Percentiles rank a stretch among this genome's conserved stretches.
Evolutionary conservation across 1,140 invertebrate genomes (phyloP).

Genomic region (Drosophila kurseongensis): DNA sequence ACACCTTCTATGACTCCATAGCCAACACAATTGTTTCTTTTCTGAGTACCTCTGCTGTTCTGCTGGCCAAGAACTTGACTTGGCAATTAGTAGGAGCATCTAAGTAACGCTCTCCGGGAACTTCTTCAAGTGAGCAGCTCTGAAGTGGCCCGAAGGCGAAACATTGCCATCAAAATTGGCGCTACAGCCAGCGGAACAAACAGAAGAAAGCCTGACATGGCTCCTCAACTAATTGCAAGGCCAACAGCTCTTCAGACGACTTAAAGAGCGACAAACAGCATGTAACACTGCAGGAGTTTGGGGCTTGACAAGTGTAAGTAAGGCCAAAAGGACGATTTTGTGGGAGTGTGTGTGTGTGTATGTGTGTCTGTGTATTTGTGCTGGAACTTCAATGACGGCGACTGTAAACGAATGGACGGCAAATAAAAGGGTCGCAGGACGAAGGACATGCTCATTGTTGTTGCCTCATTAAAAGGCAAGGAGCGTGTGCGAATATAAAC

Average conservation of each 20-base stretch:
- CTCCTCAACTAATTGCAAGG: slow-evolving; percentile 74
- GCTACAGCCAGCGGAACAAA: slow-evolving; percentile 31
- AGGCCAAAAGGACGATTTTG: slow-evolving; percentile 18
- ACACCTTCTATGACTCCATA: neutral
- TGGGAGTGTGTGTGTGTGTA: neutral
- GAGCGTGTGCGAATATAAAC: slow-evolving; percentile 69
- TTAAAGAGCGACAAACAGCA: slow-evolving; percentile 63
- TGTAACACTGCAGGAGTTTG: slow-evolving; percentile 15
- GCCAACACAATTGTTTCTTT: neutral
- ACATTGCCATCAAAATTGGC: slow-evolving; percentile 44
- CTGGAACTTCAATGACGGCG: slow-evolving; percentile 36
- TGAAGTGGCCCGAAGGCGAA: slow-evolving; percentile 33
- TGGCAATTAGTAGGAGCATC: slow-evolving; percentile 58
- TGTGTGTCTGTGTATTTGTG: slow-evolving; percentile 6
- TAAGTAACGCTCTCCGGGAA: slow-evolving; percentile 38
- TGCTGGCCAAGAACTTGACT: slow-evolving; percentile 30
- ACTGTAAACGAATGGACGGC: slow-evolving; percentile 43
- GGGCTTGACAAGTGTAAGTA: slow-evolving; percentile 55
- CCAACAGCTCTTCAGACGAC: slow-evolving; percentile 67
- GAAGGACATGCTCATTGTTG: slow-evolving; percentile 62
- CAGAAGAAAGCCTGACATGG: slow-evolving; percentile 48
- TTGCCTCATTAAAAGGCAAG: slow-evolving; percentile 75
- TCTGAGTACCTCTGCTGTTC: neutral
- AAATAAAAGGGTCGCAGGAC: slow-evolving; percentile 42
- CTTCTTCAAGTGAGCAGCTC: slow-evolving; percentile 50